phyloP scores from a whole-genome alignment of 2,113 vertebrate genomes.

The Xenopus borealis region DNA sequence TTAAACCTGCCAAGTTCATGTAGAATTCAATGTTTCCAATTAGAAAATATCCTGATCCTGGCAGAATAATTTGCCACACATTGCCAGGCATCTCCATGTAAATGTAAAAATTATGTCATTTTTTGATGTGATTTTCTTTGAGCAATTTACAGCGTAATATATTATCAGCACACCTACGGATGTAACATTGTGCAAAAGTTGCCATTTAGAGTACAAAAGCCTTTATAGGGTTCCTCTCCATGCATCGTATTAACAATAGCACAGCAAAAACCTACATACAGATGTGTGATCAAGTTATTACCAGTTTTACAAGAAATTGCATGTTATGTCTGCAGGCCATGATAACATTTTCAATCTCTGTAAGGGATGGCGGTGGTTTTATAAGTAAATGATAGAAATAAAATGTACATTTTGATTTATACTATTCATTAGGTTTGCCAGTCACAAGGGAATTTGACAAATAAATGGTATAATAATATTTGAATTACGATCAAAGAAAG shows the following conservation, averaged over 20 bases:
- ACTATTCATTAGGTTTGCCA: conserved; percentile 24
- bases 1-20: too few relatives aligned
- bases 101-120: too few relatives aligned
- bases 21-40: too few relatives aligned
- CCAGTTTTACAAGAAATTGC: conserved; percentile 37
- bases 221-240: neutral
- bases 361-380: conserved; percentile 33
- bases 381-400: conserved; percentile 36
- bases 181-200: too few relatives aligned
- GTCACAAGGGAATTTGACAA: conserved; percentile 38
- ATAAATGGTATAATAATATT: conserved; percentile 35
- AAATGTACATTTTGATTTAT: conserved; percentile 40
- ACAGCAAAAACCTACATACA: conserved; percentile 24
- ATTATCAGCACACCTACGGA: too few relatives aligned
- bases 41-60: too few relatives aligned
- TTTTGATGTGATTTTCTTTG: too few relatives aligned
- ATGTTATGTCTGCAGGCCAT: conserved; percentile 42
- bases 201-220: too few relatives aligned
- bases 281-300: conserved; percentile 22
- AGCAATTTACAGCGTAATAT: too few relatives aligned
- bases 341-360: conserved; percentile 36
- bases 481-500: conserved; percentile 13
- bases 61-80: too few relatives aligned
- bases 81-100: too few relatives aligned
- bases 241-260: conserved; percentile 19